Percentiles rank a stretch among this genome's conserved stretches.
These are phyloP conservation scores for Rhadinocentrus ornatus DNA, from an alignment of 2,797 vertebrate genomes.

Conservation along the genomic window DNA sequence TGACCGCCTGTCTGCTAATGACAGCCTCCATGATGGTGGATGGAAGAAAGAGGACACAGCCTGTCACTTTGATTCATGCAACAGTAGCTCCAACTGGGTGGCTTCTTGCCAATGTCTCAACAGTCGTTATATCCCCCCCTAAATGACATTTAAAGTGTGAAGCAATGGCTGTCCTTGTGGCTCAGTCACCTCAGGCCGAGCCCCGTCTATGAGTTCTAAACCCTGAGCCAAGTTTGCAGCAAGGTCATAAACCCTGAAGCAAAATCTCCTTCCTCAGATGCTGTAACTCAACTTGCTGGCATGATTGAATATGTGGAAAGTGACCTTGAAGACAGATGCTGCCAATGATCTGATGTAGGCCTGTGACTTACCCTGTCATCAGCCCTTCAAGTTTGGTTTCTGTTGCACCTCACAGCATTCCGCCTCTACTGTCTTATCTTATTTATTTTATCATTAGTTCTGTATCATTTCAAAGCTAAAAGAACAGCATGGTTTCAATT, in stretches of 20 bases:
- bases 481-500: neutral
- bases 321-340: conserved; percentile 63
- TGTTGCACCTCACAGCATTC: neutral
- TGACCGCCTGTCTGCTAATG: conserved; percentile 72
- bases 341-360: conserved; percentile 36
- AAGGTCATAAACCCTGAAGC: conserved; percentile 62
- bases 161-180: conserved; percentile 78
- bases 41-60: conserved; percentile 70
- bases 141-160: conserved; percentile 81
- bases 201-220: conserved; percentile 51
- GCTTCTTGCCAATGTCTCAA: conserved; percentile 71
- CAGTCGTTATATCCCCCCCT: conserved; percentile 72
- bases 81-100: conserved; percentile 60
- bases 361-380: conserved; percentile 10
- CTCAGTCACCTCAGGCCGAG: conserved; percentile 67
- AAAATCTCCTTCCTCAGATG: conserved; percentile 53
- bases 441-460: neutral
- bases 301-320: conserved; percentile 47
- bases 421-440: neutral
- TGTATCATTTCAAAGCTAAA: neutral
- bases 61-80: conserved; percentile 81
- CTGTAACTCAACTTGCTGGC: conserved; percentile 43
- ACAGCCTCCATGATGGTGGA: conserved; percentile 71
- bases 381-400: neutral
- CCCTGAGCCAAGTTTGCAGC: conserved; percentile 65